Base-by-base conservation (phyloP, 2,797 vertebrate species). In the Sardinella longiceps region DNA sequence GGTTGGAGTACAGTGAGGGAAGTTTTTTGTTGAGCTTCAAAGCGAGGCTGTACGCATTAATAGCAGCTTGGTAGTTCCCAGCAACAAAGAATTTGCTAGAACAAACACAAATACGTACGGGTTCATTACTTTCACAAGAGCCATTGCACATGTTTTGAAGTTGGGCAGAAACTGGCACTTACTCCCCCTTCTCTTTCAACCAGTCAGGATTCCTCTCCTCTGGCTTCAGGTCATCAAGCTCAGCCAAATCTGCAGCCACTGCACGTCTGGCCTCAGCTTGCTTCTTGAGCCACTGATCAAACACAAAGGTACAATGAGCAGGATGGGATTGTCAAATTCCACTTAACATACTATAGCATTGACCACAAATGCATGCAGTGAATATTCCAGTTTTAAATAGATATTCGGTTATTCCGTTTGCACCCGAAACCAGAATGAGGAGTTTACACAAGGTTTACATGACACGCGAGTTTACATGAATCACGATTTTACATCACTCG, bases 161-260 rank as follows among this genome's bases (percentile, higher is more conserved):
- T 39, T 45, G 2, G 39, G 20, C 33, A 56, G 50, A 39, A 5
- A 83, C 48, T 82, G 81, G 20, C 39, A 96, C 98, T 92, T 90
- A 99, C 98, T 98, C 96, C 89, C 96, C 98, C 94, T 97, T 98
- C 14, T 98, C 96, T 89, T 98, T 99, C 63, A 99, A 88, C 98
- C 97, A 99, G 0, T 98, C 97, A 33, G 97, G 95, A 87, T 96
- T 97, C 91, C 92, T 96, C 89, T 99, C 96, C n/a, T 97, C 95
- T 88, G 97, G 95, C 45, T 91, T 97, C 85, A 99, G 95, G 84
- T 98, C 96, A 39, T 92, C 82, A 85, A 98, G 90, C 82, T 98
- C 96, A 74, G 94, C 93, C 30, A 94, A 90, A 85, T 96, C 94
- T 48, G 92, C 89, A 82, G 85, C 94, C 20, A 91, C n/a, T n/a